Evolutionary conservation across 2,113 vertebrate genomes (phyloP).

Genomic region (Neogale vison): DNA sequence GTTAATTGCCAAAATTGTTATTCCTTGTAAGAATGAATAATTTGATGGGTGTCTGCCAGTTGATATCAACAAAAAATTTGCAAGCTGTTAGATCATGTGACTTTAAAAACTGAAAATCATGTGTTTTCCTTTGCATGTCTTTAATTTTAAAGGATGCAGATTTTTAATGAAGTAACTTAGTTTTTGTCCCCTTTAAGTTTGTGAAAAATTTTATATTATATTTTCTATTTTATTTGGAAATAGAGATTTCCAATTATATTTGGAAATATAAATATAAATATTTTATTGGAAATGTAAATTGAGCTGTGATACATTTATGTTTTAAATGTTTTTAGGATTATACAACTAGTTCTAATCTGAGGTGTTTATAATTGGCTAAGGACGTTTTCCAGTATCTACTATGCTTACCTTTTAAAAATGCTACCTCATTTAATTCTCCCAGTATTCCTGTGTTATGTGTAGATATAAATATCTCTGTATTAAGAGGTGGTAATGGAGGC

Average conservation of each 20-base stretch:
- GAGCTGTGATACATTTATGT: not conserved
- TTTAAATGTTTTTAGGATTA: conserved; percentile 30
- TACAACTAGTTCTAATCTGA: not conserved
- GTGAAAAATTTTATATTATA: not conserved
- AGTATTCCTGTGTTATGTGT: not conserved
- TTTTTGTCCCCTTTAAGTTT: conserved; percentile 31
- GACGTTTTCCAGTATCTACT: not conserved
- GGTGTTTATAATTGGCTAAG: not conserved
- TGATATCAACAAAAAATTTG: conserved; percentile 56
- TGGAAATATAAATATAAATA: not conserved
- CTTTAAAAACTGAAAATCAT: conserved; percentile 51
- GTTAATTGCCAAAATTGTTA: conserved; percentile 59
- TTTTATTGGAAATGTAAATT: conserved; percentile 2
- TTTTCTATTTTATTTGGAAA: conserved; percentile 28
- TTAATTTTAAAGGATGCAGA: conserved; percentile 49
- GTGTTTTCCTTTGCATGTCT: conserved; percentile 9
- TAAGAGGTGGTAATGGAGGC: not conserved
- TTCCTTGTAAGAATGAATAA: conserved; percentile 57
- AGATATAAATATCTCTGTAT: not conserved
- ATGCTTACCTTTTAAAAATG: not conserved
- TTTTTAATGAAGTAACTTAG: conserved; percentile 10
- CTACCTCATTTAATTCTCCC: not conserved
- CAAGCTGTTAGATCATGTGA: conserved; percentile 42
- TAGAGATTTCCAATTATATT: not conserved
- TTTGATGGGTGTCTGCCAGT: conserved; percentile 49